These are phyloP conservation scores for Silurus glanis DNA, from an alignment of 2,113 vertebrate species.

Conservation along the genomic window DNA sequence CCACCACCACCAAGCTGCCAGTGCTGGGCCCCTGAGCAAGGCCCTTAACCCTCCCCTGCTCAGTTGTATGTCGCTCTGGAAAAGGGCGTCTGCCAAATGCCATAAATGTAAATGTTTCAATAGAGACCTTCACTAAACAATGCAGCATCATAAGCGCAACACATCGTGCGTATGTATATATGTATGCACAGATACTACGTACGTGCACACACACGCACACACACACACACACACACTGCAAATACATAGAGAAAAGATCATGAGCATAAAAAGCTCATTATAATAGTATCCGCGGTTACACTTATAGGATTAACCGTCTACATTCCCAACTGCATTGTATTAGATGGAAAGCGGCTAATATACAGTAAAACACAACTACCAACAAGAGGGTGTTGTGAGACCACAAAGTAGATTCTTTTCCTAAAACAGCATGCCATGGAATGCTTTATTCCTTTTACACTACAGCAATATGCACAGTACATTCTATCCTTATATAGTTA, in stretches of 20 bases:
- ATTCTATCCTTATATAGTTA: background rate
- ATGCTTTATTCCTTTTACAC: background rate
- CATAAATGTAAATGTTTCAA: background rate
- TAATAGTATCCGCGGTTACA: background rate
- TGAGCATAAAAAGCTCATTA: too few species aligned
- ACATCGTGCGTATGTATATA: background rate
- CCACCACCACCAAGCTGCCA: too few species aligned
- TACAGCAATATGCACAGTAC: background rate
- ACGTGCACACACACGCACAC: background rate
- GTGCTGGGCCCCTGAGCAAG: too few species aligned
- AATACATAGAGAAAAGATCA: too few species aligned
- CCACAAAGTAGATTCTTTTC: background rate
- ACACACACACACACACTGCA: background rate
- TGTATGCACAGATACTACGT: background rate
- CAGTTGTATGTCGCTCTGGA: too few species aligned
- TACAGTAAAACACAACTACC: background rate
- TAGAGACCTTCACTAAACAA: background rate
- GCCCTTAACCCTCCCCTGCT: too few species aligned
- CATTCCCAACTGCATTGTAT: background rate
- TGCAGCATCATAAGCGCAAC: background rate
- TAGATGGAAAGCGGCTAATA: background rate
- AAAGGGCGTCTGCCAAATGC: too few species aligned
- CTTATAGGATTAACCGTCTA: background rate
- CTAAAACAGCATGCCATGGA: background rate
- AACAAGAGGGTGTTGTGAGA: background rate